Evolutionary conservation across 2,113 vertebrate species (phyloP), one percentile per base, ranked within the genome.

Genomic region (Oncorhynchus kisutch): DNA sequence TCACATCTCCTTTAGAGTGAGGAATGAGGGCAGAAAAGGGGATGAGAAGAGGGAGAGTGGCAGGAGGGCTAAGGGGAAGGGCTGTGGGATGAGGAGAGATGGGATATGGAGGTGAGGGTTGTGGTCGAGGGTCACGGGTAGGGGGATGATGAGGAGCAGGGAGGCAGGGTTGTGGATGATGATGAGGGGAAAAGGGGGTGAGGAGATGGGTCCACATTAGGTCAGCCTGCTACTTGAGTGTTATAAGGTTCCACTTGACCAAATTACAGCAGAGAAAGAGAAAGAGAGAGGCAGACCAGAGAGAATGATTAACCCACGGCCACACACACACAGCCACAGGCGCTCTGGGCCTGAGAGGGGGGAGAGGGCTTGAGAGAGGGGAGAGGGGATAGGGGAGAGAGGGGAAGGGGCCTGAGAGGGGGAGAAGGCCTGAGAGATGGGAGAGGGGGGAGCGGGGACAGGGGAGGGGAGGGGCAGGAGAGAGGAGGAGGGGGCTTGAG

Each of bases 221-320:
- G 65, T 67, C 73, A 70, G 69, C 79, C 70, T 69, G 73, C 45
- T 71, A 9, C 39, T 72, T 69, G 73, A 78, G 84, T 73, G 73
- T 74, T 68, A 74, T 84, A 71, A 57, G 74, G 70, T 81, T 79
- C 76, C 62, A 70, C 78, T 77, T 84, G 76, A 82, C 65, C 78
- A 66, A 83, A 69, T 88, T 60, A 57, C 25, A 81, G 51, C 29
- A 62, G 34, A 14, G 67, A 18, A 9, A 16, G n/a, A 20, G 67
- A 9, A n/a, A 18, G 66, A n/a, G 60, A 24, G 62, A 25, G 62
- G 25, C 24, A 66, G 25, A 66, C 24, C 54, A 25, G 67, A 31
- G 27, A 67, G 70, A 22, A 48, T 81, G 72, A 78, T 78, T 76
- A 64, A 59, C 67, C 60, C 71, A 22, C 3, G 20, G 57, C 66